phyloP scores from a whole-genome alignment of 2,888 invertebrate genomes.

The Bursaphelenchus okinawaensis region DNA sequence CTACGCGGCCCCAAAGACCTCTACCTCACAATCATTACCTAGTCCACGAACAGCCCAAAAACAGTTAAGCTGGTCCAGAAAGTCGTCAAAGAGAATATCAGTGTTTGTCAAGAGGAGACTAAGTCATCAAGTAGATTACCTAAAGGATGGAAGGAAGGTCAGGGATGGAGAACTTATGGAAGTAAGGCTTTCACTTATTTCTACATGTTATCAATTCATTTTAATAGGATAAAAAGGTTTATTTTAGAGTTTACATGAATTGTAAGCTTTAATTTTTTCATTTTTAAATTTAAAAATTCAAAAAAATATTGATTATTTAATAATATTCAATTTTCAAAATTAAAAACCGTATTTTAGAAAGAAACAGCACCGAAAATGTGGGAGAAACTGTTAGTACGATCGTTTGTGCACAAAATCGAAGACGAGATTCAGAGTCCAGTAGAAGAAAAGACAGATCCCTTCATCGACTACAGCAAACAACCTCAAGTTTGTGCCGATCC shows the following conservation, averaged over 20 bases:
- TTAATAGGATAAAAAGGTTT: too few relatives aligned
- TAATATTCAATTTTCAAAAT: too few relatives aligned
- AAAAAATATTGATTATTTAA: too few relatives aligned
- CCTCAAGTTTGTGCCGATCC: neutral
- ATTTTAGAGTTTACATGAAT: too few relatives aligned
- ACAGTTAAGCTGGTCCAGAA: slow-evolving; percentile 1
- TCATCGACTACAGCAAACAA: neutral
- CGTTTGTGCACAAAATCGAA: slow-evolving; percentile 48
- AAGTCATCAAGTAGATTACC: slow-evolving; percentile 39
- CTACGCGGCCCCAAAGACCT: slow-evolving; percentile 38
- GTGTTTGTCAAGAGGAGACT: slow-evolving; percentile 33
- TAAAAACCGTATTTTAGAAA: slow-evolving; percentile 15
- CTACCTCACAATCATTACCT: neutral
- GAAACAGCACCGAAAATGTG: slow-evolving; percentile 42
- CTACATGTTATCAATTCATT: neutral
- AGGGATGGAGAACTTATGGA: slow-evolving; percentile 33
- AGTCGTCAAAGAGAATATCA: slow-evolving; percentile 12
- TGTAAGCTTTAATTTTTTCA: too few relatives aligned
- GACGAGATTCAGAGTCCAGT: slow-evolving; percentile 43
- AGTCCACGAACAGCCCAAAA: neutral
- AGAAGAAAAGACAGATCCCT: neutral
- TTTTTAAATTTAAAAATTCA: too few relatives aligned
- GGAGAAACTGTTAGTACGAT: slow-evolving; percentile 44
- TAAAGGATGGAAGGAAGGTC: slow-evolving; percentile 43
- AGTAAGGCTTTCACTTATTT: neutral